Evolutionary conservation across 2,797 vertebrate genomes (phyloP).

Genomic region (Diplodus puntazzo): DNA sequence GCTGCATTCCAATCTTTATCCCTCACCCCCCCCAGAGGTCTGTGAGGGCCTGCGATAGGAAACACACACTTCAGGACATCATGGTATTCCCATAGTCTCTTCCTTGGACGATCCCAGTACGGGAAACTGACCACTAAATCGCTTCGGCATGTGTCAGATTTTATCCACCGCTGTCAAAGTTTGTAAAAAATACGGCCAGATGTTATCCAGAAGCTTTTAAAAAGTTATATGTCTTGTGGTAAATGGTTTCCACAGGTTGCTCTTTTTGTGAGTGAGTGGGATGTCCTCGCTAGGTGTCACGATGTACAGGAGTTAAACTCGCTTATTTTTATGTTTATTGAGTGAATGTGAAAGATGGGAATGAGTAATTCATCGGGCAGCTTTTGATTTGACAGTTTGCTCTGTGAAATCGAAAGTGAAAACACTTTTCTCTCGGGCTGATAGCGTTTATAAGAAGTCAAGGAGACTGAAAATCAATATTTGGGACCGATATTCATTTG

Average conservation of each 20-base stretch:
- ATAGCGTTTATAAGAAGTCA: too few relatives aligned
- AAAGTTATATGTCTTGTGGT: conserved; percentile 22
- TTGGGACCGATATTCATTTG: too few relatives aligned
- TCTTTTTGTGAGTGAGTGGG: neutral
- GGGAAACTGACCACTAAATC: conserved; percentile 32
- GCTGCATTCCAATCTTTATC: conserved; percentile 60
- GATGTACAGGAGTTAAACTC: neutral
- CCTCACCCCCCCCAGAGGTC: conserved; percentile 28
- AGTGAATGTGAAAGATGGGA: too few relatives aligned
- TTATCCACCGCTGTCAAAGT: conserved; percentile 32
- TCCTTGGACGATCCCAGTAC: conserved; percentile 12
- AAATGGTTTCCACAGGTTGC: conserved; percentile 32
- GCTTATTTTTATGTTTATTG: neutral
- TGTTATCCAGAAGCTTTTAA: conserved; percentile 18
- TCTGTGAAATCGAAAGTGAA: too few relatives aligned
- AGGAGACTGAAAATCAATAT: too few relatives aligned
- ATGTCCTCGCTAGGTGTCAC: conserved; percentile 11
- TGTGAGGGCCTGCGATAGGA: conserved; percentile 23
- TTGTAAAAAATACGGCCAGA: conserved; percentile 32
- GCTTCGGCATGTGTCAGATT: conserved; percentile 48
- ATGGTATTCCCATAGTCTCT: conserved; percentile 32
- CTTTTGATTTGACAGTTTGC: too few relatives aligned
- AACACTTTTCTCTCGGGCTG: too few relatives aligned
- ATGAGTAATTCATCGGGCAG: too few relatives aligned
- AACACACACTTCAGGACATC: conserved; percentile 25